These are phyloP conservation scores for Apoda limacodes DNA, from an alignment of 2,888 invertebrate species.

Conservation along the genomic window DNA sequence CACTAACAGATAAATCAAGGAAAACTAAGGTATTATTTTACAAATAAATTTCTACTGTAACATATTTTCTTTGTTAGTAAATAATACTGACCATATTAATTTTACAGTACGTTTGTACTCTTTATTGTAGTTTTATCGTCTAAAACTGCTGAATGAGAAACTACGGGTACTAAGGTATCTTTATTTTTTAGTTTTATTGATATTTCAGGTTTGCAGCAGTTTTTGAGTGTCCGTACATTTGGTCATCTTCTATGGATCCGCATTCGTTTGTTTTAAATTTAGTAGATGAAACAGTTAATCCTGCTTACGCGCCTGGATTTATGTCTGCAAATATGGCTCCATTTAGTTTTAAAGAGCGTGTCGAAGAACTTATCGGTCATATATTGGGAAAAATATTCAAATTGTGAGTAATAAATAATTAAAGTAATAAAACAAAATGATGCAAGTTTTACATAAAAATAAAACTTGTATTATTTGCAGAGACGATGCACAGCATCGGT, in stretches of 20 bases:
- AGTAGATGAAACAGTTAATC: slow-evolving; percentile 35
- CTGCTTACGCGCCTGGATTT: slow-evolving; percentile 34
- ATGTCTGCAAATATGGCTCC: slow-evolving; percentile 26
- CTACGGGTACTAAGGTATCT: not conserved
- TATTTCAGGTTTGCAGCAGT: slow-evolving; percentile 34
- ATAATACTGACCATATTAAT: not conserved
- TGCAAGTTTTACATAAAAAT: too few species aligned
- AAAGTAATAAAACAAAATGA: too few species aligned
- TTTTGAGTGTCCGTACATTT: too few species aligned
- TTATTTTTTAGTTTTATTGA: not conserved
- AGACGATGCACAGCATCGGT: too few species aligned
- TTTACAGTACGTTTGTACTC: not conserved
- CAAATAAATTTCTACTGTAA: too few species aligned
- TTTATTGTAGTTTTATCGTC: not conserved
- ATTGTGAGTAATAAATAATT: too few species aligned
- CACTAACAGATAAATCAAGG: too few species aligned
- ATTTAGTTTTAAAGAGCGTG: slow-evolving; percentile 25
- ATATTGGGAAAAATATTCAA: slow-evolving; percentile 3
- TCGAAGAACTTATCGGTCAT: slow-evolving; percentile 20
- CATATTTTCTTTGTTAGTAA: too few species aligned
- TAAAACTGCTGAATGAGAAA: too few species aligned
- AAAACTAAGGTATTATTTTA: too few species aligned
- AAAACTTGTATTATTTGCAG: too few species aligned
- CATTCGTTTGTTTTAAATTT: slow-evolving; percentile 28
- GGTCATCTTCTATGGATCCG: slow-evolving; percentile 34